Evolutionary conservation across 2,888 invertebrate species (phyloP), one percentile per base, ranked within the genome.

Genomic region (Hipparchia sbordonii): DNA sequence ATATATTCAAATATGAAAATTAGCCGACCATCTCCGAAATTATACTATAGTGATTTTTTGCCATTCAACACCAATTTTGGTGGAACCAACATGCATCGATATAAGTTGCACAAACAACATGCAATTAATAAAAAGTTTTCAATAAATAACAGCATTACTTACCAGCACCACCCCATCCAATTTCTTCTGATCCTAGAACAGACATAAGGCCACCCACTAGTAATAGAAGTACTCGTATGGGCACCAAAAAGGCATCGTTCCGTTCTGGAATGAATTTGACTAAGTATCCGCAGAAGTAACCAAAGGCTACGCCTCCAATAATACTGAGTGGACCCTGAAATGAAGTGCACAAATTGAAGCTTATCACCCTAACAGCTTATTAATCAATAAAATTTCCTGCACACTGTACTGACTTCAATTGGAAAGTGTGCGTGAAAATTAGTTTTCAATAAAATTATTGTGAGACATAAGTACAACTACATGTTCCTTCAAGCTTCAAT

Each of bases 231-330:
- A 98, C 96, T 79, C 98, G 93, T 76, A 98, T 84, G 0, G 97
- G 97, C 68, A 97, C 96, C 81, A 97, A 95, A 86, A 96, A 97
- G 0, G 97, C 96, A 83, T 97, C 97, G 77, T 96, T 96, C 78
- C 96, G 95, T 85, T 97, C 97, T 0, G 98, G 98, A 57, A 98
- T 94, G 82, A 96, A 97, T 92, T 97, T 97, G 45, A 97, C 95
- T 59, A 98, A 87, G 71, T 96, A 94, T 2, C 98, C 98, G 95
- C 97, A 97, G 6, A 97, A 78, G 8, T 97, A 90, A 6, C 98
- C 98, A 83, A 97, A 97, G 1, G 95, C 96, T 65, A 98, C 94
- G 1, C 98, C 98, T 12, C 96, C 96, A 71, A 97, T 79, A 46
- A 98, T 95, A 80, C 97, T 97, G 10, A 97, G 90, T 0, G 98